Evolutionary conservation across 2,888 invertebrate species (phyloP).

Genomic region (Acanthosepion esculentum): DNA sequence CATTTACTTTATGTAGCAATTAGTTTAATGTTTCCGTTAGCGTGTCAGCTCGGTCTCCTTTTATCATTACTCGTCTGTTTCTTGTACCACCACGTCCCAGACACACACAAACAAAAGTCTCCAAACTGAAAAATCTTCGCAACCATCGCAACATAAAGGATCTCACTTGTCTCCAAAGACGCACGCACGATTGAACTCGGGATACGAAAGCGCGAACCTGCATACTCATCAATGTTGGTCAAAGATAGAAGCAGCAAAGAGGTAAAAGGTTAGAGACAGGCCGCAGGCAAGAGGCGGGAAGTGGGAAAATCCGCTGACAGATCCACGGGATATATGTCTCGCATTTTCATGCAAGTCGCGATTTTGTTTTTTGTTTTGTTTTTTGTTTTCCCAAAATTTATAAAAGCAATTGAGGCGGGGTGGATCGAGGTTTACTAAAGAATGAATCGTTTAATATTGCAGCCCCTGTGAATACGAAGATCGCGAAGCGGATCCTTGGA

Average conservation of each 20-base stretch:
- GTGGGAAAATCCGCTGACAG: background rate
- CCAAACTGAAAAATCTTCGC: background rate
- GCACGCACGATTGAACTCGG: background rate
- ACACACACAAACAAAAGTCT: background rate
- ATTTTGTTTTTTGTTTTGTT: background rate
- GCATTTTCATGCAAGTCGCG: conserved; percentile 33
- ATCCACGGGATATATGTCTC: background rate
- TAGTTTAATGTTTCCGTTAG: background rate
- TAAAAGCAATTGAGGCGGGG: background rate
- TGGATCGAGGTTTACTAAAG: background rate
- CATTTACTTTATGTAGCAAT: background rate
- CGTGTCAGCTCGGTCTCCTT: background rate
- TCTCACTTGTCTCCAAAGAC: background rate
- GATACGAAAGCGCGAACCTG: background rate
- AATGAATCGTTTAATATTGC: background rate
- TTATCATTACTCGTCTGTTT: background rate
- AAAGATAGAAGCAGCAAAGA: background rate
- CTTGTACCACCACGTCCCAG: background rate
- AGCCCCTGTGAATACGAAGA: background rate
- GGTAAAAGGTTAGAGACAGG: background rate
- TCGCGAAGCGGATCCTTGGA: background rate
- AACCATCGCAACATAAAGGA: background rate
- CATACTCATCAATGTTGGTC: background rate
- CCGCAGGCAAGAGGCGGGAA: background rate
- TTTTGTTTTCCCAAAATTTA: background rate